Percentiles rank a stretch among this genome's conserved stretches.
These are phyloP conservation scores for Paedocypris sp. DNA, from an alignment of 2,113 vertebrate genomes.

Conservation along the genomic window DNA sequence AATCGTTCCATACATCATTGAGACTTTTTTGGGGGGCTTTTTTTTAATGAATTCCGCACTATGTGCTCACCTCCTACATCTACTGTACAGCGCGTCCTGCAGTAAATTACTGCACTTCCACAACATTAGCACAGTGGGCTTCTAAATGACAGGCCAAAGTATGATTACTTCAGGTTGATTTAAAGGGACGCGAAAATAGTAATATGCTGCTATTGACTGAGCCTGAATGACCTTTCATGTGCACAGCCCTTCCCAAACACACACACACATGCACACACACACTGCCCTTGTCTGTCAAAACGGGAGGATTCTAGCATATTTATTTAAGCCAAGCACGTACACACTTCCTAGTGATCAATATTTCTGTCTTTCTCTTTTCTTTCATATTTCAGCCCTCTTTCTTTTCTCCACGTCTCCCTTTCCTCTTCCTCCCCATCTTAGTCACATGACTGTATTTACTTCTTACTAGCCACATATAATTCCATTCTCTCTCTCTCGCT, in stretches of 20 bases:
- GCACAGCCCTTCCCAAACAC: too few species aligned
- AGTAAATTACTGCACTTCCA: constrained; percentile 9
- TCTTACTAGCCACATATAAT: constrained; percentile 21
- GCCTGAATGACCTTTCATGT: not conserved
- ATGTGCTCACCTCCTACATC: not conserved
- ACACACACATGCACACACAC: not conserved
- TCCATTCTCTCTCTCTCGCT: constrained; percentile 10
- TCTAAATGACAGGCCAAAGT: not conserved
- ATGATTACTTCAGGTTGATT: constrained; percentile 13
- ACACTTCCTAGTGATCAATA: constrained; percentile 55
- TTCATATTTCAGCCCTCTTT: constrained; percentile 48
- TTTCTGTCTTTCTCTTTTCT: constrained; percentile 47
- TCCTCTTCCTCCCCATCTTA: constrained; percentile 20
- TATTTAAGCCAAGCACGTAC: constrained; percentile 59
- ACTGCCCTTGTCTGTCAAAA: constrained; percentile 44
- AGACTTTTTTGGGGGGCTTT: not conserved
- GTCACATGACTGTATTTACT: constrained; percentile 35
- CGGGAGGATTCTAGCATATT: constrained; percentile 41
- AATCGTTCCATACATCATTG: not conserved
- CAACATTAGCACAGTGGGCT: constrained; percentile 13
- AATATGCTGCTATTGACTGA: not conserved
- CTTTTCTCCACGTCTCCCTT: constrained; percentile 21
- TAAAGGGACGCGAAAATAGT: constrained; percentile 11
- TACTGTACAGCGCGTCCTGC: constrained; percentile 1
- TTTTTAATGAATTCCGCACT: constrained; percentile 4